Base-by-base conservation (phyloP, 2,888 invertebrate genomes). In the Lacanobia wlatinum region DNA sequence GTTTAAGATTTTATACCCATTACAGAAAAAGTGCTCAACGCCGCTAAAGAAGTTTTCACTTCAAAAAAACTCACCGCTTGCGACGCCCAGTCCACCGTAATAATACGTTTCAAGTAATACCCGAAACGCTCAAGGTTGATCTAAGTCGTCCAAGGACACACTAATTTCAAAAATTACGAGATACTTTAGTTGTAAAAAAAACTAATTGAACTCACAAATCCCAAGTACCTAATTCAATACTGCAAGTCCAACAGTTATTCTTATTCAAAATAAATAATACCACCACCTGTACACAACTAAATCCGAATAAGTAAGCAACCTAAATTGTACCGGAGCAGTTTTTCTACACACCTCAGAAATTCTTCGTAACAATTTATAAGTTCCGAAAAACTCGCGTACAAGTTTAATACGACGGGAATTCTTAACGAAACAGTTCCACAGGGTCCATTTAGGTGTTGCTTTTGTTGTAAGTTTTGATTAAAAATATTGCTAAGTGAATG, bases 351-450 rank as follows among this genome's bases (percentile, higher is more conserved):
- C 73, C 79, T 84, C 63, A 66, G 61, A 77, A 86, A 66, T 76
- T 80, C 73, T 82, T 67, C 18, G 53, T 6, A 84, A 86, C 83
- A 84, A 82, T 86, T 86, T 80, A 77, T 77, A 77, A 84, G 83
- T 86, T 84, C 69, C 70, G 56, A 82, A 84, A 86, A 86, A 86
- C 84, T 76, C 55, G 48, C 70, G 73, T 76, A 84, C 76, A 84
- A 86, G 74, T 86, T 84, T 84, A 86, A 86, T 77, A 82, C 86
- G 84, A 72, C 56, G 67, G n/a, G 75, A 84, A 82, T 77, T 84
- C 80, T 76, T 79, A 84, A 76, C 69, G 63, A 74, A 86, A 79
- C 74, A 75, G 73, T 82, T 73, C 75, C 71, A 34, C 68, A 9
- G 73, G 70, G 75, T 67, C 71, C 67, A 69, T 81, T 84, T 74